Base-by-base conservation (phyloP, 2,113 vertebrate species). In the Lontra canadensis region DNA sequence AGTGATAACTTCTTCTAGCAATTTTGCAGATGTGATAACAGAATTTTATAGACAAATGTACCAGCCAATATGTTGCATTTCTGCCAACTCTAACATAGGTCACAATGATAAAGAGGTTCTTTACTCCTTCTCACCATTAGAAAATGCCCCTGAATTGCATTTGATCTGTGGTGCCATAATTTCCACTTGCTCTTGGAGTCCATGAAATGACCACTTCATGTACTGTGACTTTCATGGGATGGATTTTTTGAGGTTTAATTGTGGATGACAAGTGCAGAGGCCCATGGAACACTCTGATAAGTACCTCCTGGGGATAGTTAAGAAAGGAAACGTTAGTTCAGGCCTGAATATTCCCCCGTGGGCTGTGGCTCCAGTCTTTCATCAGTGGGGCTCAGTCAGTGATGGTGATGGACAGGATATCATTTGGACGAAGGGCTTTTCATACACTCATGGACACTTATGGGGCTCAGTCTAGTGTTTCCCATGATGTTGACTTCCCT, bases 141-240 rank as follows among this genome's bases (percentile, higher is more conserved):
- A 69, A 69, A 69, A 69, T 65, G 36, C 21, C 4, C 82, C 36
- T 83, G 36, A 44, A 25, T 88, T 61, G 9, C 34, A 15, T 65
- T 65, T 94, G 59, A 17, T 86, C 49, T 34, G 91, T 47, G 17
- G 63, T 8, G 42, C 7, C 11, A 13, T 25, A 17, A 96, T 63
- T 55, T 65, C 36, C 42, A 49, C 36, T 91, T 44, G 57, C 31
- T 85, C 82, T 91, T 36, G 36, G 90, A 59, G 9, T 87, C 61
- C 83, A 52, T 61, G 78, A 74, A 84, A 67, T 39, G n/a, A 7
- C 47, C 71, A 26, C 39, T n/a, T 31, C n/a, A 8, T 11, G 14
- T 39, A 20, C 7, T 0, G 1, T 23, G 14, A 76, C 20, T 31
- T 21, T 44, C 55, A 1, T 6, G 3, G 44, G 23, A 31, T 3